phyloP scores from a whole-genome alignment of 2,113 vertebrate species.

The Gobiocypris rarus region DNA sequence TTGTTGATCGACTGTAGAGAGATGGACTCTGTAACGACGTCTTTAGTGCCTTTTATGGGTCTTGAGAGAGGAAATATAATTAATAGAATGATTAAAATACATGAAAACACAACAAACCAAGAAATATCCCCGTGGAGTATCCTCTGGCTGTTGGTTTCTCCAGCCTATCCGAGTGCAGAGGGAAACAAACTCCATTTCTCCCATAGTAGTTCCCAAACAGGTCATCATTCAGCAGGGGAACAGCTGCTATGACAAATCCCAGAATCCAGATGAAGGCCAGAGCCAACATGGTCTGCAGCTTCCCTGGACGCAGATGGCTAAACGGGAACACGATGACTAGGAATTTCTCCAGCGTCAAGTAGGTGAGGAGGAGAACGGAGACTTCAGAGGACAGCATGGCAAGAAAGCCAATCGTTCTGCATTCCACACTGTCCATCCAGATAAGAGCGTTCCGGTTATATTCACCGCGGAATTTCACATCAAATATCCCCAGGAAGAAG shows the following conservation, averaged over 20 bases:
- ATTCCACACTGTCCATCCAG: slow-evolving; percentile 84
- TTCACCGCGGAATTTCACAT: slow-evolving; percentile 81
- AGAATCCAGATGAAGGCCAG: slow-evolving; percentile 79
- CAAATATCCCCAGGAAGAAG: slow-evolving; percentile 83
- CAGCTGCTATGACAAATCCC: slow-evolving; percentile 79
- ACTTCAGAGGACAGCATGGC: slow-evolving; percentile 86
- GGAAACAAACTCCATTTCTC: slow-evolving; percentile 86
- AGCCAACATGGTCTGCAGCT: slow-evolving; percentile 73
- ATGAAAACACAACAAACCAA: slow-evolving; percentile 72
- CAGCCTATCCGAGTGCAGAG: slow-evolving; percentile 81
- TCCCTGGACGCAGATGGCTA: slow-evolving; percentile 78
- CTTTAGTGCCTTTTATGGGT: no score
- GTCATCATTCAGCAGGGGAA: slow-evolving; percentile 80
- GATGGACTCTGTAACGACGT: no score
- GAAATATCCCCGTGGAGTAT: slow-evolving; percentile 86
- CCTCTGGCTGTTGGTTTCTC: slow-evolving; percentile 80
- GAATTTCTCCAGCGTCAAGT: slow-evolving; percentile 86
- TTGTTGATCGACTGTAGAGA: no score
- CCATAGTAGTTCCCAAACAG: slow-evolving; percentile 87
- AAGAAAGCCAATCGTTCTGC: slow-evolving; percentile 80
- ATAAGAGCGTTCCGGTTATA: slow-evolving; percentile 83
- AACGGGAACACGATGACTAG: slow-evolving; percentile 85
- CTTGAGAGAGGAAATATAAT: no score
- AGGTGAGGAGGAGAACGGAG: slow-evolving; percentile 83
- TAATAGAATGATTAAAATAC: no score